Conservation (phyloP, 1,140 invertebrate species). For the Dendroctonus valens region DNA sequence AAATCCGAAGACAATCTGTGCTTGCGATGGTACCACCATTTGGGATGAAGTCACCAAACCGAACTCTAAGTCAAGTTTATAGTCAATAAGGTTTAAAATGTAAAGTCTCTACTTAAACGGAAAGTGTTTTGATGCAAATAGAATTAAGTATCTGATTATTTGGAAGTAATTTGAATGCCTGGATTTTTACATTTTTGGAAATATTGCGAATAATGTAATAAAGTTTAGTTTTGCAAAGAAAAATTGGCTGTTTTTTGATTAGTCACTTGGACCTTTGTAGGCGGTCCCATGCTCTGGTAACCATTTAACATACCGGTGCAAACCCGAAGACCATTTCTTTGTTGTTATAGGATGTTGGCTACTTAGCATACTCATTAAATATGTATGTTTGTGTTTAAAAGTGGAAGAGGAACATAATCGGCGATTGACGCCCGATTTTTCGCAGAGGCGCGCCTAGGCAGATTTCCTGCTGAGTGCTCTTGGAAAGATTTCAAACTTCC, state of each 20-base stretch:
- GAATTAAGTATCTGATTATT: too few species aligned
- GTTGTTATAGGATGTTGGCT: conserved; percentile 13
- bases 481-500: too few species aligned
- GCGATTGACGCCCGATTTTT: conserved; percentile 6
- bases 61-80: conserved; percentile 31
- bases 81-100: neutral
- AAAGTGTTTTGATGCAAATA: too few species aligned
- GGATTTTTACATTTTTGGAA: too few species aligned
- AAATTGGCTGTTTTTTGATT: too few species aligned
- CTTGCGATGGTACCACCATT: conserved; percentile 75
- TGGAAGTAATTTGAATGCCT: too few species aligned
- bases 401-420: conserved; percentile 10
- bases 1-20: conserved; percentile 79
- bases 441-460: conserved; percentile 4
- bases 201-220: too few species aligned
- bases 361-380: conserved; percentile 30
- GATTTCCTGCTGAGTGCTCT: too few species aligned
- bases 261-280: too few species aligned
- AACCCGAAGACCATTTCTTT: conserved; percentile 2
- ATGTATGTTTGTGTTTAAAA: conserved; percentile 32
- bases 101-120: too few species aligned
- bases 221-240: too few species aligned
- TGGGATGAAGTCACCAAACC: conserved; percentile 65
- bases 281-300: too few species aligned
- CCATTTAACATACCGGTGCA: neutral